A percentile compares a stretch with the other conserved stretches of the same genome.
Conservation (phyloP, 2,888 invertebrate species). For the Girardia tigrina region DNA sequence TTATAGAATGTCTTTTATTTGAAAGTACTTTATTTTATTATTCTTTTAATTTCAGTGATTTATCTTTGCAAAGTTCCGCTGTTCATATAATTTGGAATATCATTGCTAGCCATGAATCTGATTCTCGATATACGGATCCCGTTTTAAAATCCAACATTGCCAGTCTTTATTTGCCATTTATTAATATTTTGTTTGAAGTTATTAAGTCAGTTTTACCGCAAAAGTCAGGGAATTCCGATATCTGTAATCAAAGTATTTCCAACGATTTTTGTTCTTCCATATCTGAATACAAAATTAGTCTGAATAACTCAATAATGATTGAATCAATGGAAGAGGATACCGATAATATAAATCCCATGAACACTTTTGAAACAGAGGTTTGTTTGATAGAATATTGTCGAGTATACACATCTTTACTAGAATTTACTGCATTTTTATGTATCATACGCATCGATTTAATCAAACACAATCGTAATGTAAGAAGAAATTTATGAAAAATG, state of each 20-base stretch:
- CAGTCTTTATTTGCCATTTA: slow-evolving; percentile 70
- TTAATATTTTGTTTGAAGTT: not conserved
- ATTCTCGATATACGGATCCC: slow-evolving; percentile 61
- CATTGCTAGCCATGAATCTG: slow-evolving; percentile 75
- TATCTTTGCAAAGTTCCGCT: slow-evolving; percentile 63
- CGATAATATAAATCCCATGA: not conserved
- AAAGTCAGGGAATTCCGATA: not conserved
- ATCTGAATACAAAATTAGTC: not conserved
- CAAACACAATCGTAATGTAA: too few relatives aligned
- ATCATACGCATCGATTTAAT: too few relatives aligned
- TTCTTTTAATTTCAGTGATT: slow-evolving; percentile 41
- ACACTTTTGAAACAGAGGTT: not conserved
- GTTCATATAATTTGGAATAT: slow-evolving; percentile 69
- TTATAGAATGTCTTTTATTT: too few relatives aligned
- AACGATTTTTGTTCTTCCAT: not conserved
- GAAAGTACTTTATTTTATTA: too few relatives aligned
- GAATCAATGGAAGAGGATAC: not conserved
- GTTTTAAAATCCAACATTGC: slow-evolving; percentile 64
- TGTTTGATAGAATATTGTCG: too few relatives aligned
- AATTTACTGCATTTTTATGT: too few relatives aligned
- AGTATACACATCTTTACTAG: too few relatives aligned
- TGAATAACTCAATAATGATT: not conserved
- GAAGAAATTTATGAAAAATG: too few relatives aligned
- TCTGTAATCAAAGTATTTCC: not conserved
- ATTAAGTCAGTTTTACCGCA: not conserved